A percentile compares a stretch with the other conserved stretches of the same genome.
Conservation (phyloP, 2,888 invertebrate species). For the Cactoblastis cactorum region DNA sequence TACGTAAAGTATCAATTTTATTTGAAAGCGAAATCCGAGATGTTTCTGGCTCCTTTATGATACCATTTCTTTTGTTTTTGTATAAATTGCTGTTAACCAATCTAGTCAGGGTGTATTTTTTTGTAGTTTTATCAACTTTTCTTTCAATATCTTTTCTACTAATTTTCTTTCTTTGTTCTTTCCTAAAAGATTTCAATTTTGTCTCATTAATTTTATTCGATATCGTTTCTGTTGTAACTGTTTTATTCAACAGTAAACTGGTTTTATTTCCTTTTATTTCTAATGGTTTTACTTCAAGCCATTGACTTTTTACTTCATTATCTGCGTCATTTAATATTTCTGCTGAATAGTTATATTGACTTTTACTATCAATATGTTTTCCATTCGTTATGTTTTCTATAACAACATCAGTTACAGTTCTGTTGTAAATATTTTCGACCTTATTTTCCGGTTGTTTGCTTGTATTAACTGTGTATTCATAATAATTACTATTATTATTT, state of each 20-base stretch:
- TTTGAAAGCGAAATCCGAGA: slow-evolving; percentile 13
- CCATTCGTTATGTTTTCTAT: background rate
- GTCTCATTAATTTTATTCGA: slow-evolving; percentile 6
- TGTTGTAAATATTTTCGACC: background rate
- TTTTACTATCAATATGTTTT: background rate
- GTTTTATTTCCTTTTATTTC: slow-evolving; percentile 16
- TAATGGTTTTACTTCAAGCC: slow-evolving; percentile 25
- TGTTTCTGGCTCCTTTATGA: slow-evolving; percentile 7
- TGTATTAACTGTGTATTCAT: background rate
- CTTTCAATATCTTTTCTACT: slow-evolving; percentile 22
- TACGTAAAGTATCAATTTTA: slow-evolving; percentile 25
- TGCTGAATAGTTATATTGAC: background rate
- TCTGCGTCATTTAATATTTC: slow-evolving; percentile 9
- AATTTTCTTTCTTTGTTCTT: slow-evolving; percentile 7
- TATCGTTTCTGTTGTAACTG: background rate
- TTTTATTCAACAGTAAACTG: background rate
- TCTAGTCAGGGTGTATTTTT: slow-evolving; percentile 30
- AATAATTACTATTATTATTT: background rate
- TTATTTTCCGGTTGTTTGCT: background rate
- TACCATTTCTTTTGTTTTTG: slow-evolving; percentile 20
- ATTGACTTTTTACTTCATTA: slow-evolving; percentile 30
- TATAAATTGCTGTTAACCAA: slow-evolving; percentile 19
- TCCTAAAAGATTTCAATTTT: background rate
- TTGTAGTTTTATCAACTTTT: slow-evolving; percentile 19
- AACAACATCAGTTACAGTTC: background rate